Evolutionary conservation across 2,113 vertebrate species (phyloP).

Genomic region (Plectropomus leopardus): DNA sequence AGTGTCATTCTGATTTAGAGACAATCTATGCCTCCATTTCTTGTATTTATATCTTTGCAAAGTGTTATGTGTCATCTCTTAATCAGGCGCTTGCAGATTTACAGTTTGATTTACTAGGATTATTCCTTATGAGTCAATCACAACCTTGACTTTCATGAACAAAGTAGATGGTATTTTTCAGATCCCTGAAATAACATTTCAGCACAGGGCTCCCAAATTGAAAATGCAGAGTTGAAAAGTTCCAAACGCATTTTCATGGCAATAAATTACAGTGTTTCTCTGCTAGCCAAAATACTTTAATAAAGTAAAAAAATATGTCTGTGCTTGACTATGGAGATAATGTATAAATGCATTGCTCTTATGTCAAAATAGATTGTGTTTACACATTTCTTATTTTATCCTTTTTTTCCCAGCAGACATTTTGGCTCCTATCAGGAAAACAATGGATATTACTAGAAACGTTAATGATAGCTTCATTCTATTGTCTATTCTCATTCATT

Average conservation of each 20-base stretch:
- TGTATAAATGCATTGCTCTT: background rate
- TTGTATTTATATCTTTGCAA: background rate
- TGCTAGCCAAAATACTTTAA: background rate
- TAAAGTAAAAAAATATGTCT: background rate
- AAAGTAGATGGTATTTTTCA: background rate
- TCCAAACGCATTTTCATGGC: background rate
- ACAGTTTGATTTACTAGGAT: background rate
- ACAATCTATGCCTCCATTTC: background rate
- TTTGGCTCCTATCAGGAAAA: background rate
- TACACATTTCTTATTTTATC: background rate
- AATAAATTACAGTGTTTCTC: background rate
- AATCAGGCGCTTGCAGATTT: conserved; percentile 2
- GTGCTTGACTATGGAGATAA: background rate
- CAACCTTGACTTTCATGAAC: background rate
- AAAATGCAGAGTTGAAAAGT: background rate
- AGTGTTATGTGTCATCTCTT: background rate
- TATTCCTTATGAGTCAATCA: background rate
- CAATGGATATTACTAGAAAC: background rate
- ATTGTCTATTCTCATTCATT: background rate
- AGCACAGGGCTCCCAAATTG: background rate
- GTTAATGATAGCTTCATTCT: background rate
- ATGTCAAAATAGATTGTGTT: no score
- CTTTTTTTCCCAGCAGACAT: background rate
- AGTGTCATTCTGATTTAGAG: background rate
- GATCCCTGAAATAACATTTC: background rate